A percentile compares a stretch with the other conserved stretches of the same genome.
These are phyloP conservation scores for Ciconia stormi DNA, from an alignment of 2,113 vertebrate genomes.

Conservation along the genomic window DNA sequence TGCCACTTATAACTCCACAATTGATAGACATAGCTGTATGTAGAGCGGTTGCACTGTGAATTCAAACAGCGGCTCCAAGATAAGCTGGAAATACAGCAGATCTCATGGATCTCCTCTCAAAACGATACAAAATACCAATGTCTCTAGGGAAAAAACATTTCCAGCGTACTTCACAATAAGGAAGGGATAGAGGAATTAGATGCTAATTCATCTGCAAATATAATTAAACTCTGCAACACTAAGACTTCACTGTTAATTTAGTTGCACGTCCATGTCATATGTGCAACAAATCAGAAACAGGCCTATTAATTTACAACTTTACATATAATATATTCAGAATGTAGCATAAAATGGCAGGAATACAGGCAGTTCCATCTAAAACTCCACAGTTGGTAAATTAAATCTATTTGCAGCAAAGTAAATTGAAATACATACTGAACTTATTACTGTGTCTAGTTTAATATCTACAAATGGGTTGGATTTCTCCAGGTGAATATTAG, in stretches of 20 bases:
- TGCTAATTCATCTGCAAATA: conserved; percentile 59
- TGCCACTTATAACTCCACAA: not conserved
- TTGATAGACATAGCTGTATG: not conserved
- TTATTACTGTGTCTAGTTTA: conserved; percentile 59
- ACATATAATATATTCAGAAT: not conserved
- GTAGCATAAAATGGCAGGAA: conserved; percentile 14
- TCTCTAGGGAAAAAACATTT: not conserved
- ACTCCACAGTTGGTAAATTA: conserved; percentile 71
- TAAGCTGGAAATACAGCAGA: not conserved
- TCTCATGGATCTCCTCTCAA: not conserved
- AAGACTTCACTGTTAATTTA: conserved; percentile 56
- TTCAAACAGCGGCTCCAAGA: not conserved
- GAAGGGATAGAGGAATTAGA: conserved; percentile 1
- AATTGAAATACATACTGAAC: conserved; percentile 64
- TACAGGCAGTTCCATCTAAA: conserved; percentile 41
- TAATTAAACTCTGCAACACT: conserved; percentile 50
- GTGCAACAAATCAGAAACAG: conserved; percentile 46
- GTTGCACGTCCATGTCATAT: not conserved
- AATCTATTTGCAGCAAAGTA: conserved; percentile 64
- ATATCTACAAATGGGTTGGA: conserved; percentile 61
- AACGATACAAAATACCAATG: not conserved
- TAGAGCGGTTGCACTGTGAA: accelerated
- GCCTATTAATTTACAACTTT: conserved; percentile 45
- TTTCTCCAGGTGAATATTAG: conserved; percentile 65
- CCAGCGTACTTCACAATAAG: not conserved